A percentile compares a stretch with the other conserved stretches of the same genome.
phyloP scores from a whole-genome alignment of 2,797 vertebrate genomes.

The Lepilemur septentrionalis region DNA sequence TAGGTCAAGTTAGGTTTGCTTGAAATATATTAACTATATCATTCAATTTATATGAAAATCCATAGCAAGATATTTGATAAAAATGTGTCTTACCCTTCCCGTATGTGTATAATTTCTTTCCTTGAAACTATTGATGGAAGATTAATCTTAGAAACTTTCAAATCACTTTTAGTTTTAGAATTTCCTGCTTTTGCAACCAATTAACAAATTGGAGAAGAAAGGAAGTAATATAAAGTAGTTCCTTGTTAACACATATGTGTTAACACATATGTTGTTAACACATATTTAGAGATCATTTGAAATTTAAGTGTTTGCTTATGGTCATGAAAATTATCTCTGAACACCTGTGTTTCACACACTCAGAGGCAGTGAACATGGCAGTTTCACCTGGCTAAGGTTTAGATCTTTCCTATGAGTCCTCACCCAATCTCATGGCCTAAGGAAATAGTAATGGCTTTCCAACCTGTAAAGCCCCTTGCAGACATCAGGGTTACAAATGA shows the following conservation, averaged over 20 bases:
- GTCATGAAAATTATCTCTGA: not conserved
- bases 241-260: not conserved
- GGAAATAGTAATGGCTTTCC: not conserved
- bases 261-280: not conserved
- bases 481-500: not conserved
- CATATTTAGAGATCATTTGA: not conserved
- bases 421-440: not conserved
- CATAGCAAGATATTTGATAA: conserved; percentile 42
- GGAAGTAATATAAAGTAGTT: not conserved
- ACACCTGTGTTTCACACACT: not conserved
- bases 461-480: not conserved
- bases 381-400: not conserved
- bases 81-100: not conserved
- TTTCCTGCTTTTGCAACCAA: not conserved
- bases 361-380: not conserved
- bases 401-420: not conserved
- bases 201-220: not conserved
- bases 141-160: conserved; percentile 19
- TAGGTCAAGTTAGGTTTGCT: conserved; percentile 44
- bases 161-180: not conserved
- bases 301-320: not conserved
- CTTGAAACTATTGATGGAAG: not conserved
- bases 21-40: conserved; percentile 42
- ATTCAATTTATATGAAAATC: conserved; percentile 60
- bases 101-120: not conserved